Evolutionary conservation across 2,797 vertebrate species (phyloP).

Genomic region (Jordanella pulchra): DNA sequence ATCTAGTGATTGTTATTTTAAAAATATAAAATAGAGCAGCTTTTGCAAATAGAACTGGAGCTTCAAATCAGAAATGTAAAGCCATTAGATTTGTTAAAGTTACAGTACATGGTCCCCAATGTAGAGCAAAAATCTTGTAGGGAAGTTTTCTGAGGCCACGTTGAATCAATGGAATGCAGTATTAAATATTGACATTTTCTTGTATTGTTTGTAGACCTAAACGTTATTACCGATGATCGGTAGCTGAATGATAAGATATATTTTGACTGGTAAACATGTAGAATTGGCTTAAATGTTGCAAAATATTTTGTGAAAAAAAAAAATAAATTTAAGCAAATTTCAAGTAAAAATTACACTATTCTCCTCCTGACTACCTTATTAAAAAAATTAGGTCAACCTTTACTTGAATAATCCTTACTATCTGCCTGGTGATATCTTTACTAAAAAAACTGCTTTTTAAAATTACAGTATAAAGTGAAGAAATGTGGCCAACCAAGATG

Average conservation of each 20-base stretch:
- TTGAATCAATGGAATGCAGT: not conserved
- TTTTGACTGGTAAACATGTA: not conserved
- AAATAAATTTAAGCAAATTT: not conserved
- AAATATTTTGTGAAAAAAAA: not conserved
- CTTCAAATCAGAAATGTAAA: not conserved
- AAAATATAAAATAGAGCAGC: not conserved
- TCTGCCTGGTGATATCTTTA: not conserved
- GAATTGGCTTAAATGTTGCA: not conserved
- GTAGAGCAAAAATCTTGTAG: too few relatives aligned
- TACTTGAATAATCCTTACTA: not conserved
- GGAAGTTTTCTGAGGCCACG: not conserved
- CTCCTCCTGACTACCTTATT: not conserved
- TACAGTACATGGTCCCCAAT: too few relatives aligned
- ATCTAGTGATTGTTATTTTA: too few relatives aligned
- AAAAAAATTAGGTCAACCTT: not conserved
- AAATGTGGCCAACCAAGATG: not conserved
- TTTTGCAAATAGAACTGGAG: not conserved
- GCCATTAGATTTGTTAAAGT: not conserved
- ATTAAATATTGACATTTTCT: too few relatives aligned
- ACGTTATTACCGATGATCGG: too few relatives aligned
- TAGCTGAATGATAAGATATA: too few relatives aligned
- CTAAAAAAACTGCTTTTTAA: not conserved
- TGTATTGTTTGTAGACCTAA: too few relatives aligned
- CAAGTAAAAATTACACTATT: not conserved
- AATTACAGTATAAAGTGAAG: not conserved